These are phyloP conservation scores for Nomada ruficornis DNA, from an alignment of 2,888 invertebrate genomes.

Conservation along the genomic window DNA sequence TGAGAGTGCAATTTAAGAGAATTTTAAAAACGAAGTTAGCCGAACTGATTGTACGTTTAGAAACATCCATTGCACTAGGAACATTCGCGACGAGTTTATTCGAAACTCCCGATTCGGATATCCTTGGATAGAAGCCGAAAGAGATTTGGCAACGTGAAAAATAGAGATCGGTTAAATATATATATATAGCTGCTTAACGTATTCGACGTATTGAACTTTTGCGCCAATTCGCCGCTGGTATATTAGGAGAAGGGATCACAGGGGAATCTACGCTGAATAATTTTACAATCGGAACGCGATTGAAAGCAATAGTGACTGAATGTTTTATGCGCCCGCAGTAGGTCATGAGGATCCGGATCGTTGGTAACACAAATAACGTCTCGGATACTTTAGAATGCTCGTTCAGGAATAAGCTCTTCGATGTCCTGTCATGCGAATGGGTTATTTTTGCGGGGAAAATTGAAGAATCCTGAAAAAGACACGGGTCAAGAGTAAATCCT, in stretches of 20 bases:
- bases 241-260: background rate
- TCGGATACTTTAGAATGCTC: slow-evolving; percentile 22
- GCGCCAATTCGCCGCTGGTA: slow-evolving; percentile 1
- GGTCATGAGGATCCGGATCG: slow-evolving; percentile 33
- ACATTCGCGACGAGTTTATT: background rate
- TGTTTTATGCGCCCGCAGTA: slow-evolving; percentile 23
- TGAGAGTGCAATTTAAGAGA: too few species aligned
- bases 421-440: background rate
- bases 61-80: slow-evolving; percentile 15
- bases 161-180: slow-evolving; percentile 37
- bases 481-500: slow-evolving; percentile 10
- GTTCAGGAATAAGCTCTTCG: slow-evolving; percentile 47
- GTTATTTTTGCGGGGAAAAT: slow-evolving; percentile 20
- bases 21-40: too few species aligned
- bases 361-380: slow-evolving; percentile 45
- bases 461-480: slow-evolving; percentile 28
- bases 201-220: slow-evolving; percentile 25
- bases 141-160: background rate
- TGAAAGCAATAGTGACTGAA: slow-evolving; percentile 40
- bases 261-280: background rate
- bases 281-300: slow-evolving; percentile 34
- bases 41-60: slow-evolving; percentile 26
- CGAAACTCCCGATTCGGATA: background rate
- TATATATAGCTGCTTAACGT: slow-evolving; percentile 5
- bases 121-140: too few species aligned